Evolutionary conservation across 2,888 invertebrate species (phyloP).

Genomic region (Aromia moschata): DNA sequence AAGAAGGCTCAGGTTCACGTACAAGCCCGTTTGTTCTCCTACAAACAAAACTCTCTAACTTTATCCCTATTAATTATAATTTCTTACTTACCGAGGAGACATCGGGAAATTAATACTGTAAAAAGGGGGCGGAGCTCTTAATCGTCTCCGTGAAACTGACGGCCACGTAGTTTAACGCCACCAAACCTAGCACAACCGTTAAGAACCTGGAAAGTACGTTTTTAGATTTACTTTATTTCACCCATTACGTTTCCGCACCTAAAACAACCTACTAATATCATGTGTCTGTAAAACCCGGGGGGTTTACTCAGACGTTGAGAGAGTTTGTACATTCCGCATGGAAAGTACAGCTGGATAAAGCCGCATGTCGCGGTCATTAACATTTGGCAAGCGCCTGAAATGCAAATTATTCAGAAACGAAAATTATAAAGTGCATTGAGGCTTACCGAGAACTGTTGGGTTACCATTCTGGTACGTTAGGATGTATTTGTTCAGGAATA

Average conservation of each 20-base stretch:
- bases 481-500: constrained; percentile 82
- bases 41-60: constrained; percentile 36
- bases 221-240: neutral
- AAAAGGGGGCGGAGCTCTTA: constrained; percentile 81
- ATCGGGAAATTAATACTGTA: constrained; percentile 77
- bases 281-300: constrained; percentile 76
- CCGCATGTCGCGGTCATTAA: constrained; percentile 77
- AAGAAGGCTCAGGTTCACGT: constrained; percentile 76
- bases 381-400: constrained; percentile 78
- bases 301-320: constrained; percentile 68
- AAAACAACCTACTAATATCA: constrained; percentile 77
- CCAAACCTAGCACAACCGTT: constrained; percentile 77
- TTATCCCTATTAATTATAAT: neutral
- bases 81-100: constrained; percentile 69
- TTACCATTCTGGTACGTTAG: constrained; percentile 76
- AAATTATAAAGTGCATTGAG: neutral
- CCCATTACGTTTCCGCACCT: constrained; percentile 63
- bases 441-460: constrained; percentile 75
- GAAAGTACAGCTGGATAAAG: constrained; percentile 77
- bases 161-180: constrained; percentile 80
- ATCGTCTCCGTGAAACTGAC: constrained; percentile 85
- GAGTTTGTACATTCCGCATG: constrained; percentile 77
- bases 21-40: constrained; percentile 73
- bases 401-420: neutral
- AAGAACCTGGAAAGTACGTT: constrained; percentile 66